Evolutionary conservation across 2,113 vertebrate species (phyloP).

Genomic region (Gambusia holbrooki): DNA sequence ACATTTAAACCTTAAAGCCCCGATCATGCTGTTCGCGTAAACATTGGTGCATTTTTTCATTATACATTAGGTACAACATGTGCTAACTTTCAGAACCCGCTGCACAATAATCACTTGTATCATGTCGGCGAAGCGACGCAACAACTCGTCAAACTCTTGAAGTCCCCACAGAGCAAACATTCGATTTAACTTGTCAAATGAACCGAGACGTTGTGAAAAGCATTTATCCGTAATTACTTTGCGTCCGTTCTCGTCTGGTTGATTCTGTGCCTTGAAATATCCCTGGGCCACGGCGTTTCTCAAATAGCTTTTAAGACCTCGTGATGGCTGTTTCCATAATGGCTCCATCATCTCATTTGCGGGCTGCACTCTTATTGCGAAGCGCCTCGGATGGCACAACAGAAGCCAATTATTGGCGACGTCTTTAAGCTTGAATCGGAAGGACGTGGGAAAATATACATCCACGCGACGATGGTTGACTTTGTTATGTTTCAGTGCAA

Average conservation of each 20-base stretch:
- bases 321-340: slow-evolving; percentile 61
- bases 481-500: slow-evolving; percentile 5
- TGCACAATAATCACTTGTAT: slow-evolving; percentile 11
- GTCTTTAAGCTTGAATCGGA: slow-evolving; percentile 16
- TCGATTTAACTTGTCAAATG: slow-evolving; percentile 55
- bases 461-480: slow-evolving; percentile 8
- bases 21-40: neutral
- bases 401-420: slow-evolving; percentile 33
- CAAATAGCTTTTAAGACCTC: slow-evolving; percentile 50
- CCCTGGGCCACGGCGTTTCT: slow-evolving; percentile 49
- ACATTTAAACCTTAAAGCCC: neutral
- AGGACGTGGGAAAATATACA: neutral
- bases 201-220: slow-evolving; percentile 34
- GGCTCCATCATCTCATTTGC: slow-evolving; percentile 58
- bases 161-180: slow-evolving; percentile 27
- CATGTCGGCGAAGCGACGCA: neutral
- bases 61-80: neutral
- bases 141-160: slow-evolving; percentile 36
- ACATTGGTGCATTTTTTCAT: neutral
- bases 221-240: slow-evolving; percentile 59
- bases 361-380: slow-evolving; percentile 33
- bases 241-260: slow-evolving; percentile 45
- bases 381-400: slow-evolving; percentile 45
- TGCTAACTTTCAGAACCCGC: neutral
- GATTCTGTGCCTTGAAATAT: slow-evolving; percentile 54